These are phyloP conservation scores for Dicranocentrus wangi DNA, from an alignment of 2,888 invertebrate species.

Conservation along the genomic window DNA sequence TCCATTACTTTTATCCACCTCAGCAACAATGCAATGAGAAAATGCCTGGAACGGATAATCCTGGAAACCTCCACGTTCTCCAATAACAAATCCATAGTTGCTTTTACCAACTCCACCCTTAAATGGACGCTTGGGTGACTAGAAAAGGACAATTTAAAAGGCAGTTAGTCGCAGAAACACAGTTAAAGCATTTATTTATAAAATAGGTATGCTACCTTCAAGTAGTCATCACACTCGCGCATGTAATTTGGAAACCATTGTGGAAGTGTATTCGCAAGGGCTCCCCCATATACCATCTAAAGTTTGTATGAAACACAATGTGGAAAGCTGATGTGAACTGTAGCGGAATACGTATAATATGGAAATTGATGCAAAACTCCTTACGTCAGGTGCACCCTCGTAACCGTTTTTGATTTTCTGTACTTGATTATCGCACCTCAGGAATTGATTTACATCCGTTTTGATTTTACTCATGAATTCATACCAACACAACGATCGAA, in stretches of 20 bases:
- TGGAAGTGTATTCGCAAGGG: slow-evolving; percentile 37
- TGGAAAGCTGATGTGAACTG: too few relatives aligned
- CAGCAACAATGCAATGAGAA: slow-evolving; percentile 33
- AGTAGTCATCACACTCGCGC: slow-evolving; percentile 34
- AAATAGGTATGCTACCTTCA: slow-evolving; percentile 35
- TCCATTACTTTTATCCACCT: slow-evolving; percentile 38
- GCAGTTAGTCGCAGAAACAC: too few relatives aligned
- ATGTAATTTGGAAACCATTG: slow-evolving; percentile 48
- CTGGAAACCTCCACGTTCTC: slow-evolving; percentile 14
- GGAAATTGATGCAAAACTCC: too few relatives aligned
- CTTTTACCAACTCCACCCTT: slow-evolving; percentile 27
- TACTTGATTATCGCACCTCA: slow-evolving; percentile 47
- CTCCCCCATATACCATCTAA: slow-evolving; percentile 52
- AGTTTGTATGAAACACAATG: too few relatives aligned
- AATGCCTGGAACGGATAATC: slow-evolving; percentile 41
- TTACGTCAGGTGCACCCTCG: slow-evolving; percentile 41
- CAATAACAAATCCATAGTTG: slow-evolving; percentile 47
- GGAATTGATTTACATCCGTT: slow-evolving; percentile 45
- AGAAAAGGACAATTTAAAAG: not conserved
- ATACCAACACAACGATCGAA: slow-evolving; percentile 39
- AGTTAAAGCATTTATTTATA: too few relatives aligned
- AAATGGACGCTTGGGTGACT: slow-evolving; percentile 33
- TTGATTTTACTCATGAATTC: slow-evolving; percentile 28
- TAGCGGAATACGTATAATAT: not conserved
- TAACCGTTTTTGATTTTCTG: slow-evolving; percentile 47